phyloP scores from a whole-genome alignment of 37 sponge, comb jelly and placozoan species.

The Spongia lamella region DNA sequence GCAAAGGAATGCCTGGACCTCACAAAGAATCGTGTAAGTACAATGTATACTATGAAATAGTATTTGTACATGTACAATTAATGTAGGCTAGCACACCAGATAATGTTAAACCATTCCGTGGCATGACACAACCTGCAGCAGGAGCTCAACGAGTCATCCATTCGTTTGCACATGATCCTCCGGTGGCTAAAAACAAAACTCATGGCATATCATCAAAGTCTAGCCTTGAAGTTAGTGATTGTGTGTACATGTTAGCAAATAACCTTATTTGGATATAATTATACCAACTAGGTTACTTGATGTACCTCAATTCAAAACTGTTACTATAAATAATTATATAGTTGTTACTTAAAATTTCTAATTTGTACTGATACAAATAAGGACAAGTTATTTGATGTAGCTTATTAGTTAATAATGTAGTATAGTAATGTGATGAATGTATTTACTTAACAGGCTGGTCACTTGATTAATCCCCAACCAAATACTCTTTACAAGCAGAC shows the following conservation, averaged over 20 bases:
- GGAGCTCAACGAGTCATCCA: slow-evolving; percentile 61
- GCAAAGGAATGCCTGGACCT: slow-evolving; percentile 60
- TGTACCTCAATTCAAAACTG: no score
- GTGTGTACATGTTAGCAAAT: no score
- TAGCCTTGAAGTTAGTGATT: slow-evolving; percentile 56
- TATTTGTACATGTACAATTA: not conserved
- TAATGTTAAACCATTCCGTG: slow-evolving; percentile 52
- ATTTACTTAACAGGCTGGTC: slow-evolving; percentile 46
- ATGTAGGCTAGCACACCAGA: slow-evolving; percentile 49
- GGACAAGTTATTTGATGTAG: no score
- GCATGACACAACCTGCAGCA: slow-evolving; percentile 63
- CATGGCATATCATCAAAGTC: slow-evolving; percentile 79
- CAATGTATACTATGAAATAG: not conserved
- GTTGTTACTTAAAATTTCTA: no score
- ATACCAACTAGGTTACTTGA: no score
- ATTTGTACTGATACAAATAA: no score
- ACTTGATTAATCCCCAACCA: slow-evolving; percentile 79
- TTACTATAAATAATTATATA: no score
- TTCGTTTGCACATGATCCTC: slow-evolving; percentile 47
- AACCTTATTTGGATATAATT: no score
- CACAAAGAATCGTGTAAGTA: slow-evolving; percentile 9
- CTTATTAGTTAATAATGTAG: no score
- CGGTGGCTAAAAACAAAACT: slow-evolving; percentile 15
- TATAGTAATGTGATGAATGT: no score
- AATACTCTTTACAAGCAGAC: slow-evolving; percentile 72